Evolutionary conservation across 2,113 vertebrate species (phyloP).

Genomic region (Thinocorus orbignyianus): DNA sequence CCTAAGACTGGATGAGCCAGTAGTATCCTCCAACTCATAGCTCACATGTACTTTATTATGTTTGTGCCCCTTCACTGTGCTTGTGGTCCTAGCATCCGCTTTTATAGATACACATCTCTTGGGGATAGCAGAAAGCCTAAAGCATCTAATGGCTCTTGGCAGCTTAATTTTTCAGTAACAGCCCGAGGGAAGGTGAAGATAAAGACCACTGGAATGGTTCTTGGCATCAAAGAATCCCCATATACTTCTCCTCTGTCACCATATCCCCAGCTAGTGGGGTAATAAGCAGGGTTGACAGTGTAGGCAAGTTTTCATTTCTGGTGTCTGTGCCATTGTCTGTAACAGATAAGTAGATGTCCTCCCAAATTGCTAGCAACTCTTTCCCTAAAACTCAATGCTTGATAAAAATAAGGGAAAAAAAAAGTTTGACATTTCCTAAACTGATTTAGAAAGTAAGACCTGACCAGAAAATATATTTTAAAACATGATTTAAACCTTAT

Average conservation of each 20-base stretch:
- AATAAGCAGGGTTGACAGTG: neutral
- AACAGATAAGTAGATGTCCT: neutral
- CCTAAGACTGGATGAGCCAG: neutral
- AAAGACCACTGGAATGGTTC: neutral
- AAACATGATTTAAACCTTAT: neutral
- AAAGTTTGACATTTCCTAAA: neutral
- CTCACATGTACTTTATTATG: neutral
- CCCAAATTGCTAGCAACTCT: neutral
- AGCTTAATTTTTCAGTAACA: neutral
- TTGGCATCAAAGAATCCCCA: neutral
- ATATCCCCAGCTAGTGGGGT: neutral
- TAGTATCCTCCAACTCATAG: neutral
- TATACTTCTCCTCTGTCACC: neutral
- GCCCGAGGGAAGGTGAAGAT: neutral
- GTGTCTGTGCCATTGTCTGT: neutral
- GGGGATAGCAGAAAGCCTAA: neutral
- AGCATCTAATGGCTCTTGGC: neutral
- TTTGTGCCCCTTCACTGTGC: fast-evolving
- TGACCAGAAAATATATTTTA: neutral
- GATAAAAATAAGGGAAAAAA: neutral
- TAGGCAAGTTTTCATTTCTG: neutral
- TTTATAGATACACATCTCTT: neutral
- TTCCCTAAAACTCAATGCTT: neutral
- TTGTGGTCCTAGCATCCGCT: neutral
- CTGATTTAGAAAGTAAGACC: neutral